Percentiles rank a stretch among this genome's conserved stretches.
Evolutionary conservation across 1,140 invertebrate species (phyloP).

Genomic region (Drosophila insularis): DNA sequence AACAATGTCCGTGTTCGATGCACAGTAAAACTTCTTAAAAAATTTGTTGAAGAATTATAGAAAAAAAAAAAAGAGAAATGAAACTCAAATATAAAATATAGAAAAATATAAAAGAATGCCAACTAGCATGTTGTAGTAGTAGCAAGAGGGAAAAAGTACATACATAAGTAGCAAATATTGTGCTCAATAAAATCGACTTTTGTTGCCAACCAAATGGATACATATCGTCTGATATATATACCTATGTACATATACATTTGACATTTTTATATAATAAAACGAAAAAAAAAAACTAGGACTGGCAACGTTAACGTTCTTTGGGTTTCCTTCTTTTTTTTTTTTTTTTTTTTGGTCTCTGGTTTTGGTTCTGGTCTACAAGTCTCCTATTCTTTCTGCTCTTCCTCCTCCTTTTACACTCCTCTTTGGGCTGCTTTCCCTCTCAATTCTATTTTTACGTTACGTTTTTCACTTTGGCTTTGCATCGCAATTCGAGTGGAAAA

Average conservation of each 20-base stretch:
- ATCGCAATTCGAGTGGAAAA: conserved; percentile 79
- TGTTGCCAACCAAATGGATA: conserved; percentile 74
- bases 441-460: conserved; percentile 53
- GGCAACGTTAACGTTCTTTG: conserved; percentile 70
- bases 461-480: conserved; percentile 77
- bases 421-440: conserved; percentile 30
- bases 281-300: conserved; percentile 16
- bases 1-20: conserved; percentile 72
- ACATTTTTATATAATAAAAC: conserved; percentile 16
- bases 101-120: conserved; percentile 55
- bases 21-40: conserved; percentile 75
- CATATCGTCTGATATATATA: conserved; percentile 44
- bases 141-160: conserved; percentile 13
- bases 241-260: conserved; percentile 31
- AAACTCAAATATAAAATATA: conserved; percentile 56
- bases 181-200: conserved; percentile 70
- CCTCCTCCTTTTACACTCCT: background rate
- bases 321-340: conserved; percentile 23
- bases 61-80: conserved; percentile 50
- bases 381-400: conserved; percentile 23
- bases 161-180: conserved; percentile 22
- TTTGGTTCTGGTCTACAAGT: conserved; percentile 28
- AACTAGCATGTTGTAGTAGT: background rate
- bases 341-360: conserved; percentile 36
- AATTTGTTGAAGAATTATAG: conserved; percentile 66